Base-by-base conservation (phyloP, 2,888 invertebrate genomes). In the Galerucella calmariensis region DNA sequence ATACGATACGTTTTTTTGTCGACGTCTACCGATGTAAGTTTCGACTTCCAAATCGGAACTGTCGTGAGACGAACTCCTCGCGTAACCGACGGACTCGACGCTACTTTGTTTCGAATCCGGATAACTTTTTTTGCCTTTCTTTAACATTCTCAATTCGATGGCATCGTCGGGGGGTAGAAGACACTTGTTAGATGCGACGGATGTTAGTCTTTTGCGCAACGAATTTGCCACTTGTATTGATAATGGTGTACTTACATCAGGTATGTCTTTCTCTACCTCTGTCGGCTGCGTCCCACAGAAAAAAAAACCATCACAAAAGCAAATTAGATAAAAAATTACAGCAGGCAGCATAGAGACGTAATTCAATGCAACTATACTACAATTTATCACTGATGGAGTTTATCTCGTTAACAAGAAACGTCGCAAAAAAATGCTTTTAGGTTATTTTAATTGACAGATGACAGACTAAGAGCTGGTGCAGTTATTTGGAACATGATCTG, bases 221-320 rank as follows among this genome's bases (percentile, higher is more conserved):
- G 79, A 76, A 65, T 80, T 77, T 62, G 82, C 77, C 73, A 82
- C 79, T 78, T 83, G 83, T 78, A 83, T 80, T 76, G 83, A 82
- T 73, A 83, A 77, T 78, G 83, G 79, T 78, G 83, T 88, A 88
- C 88, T 88, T 88, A 88, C 88, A 86, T 88, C 87, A 77, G 82
- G 80, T 48, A 81, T 76, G 68, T 83, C 82, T 82, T 85, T 86
- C 81, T 86, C 84, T 79, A 85, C 85, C 77, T 84, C 85, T 78
- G 84, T 85, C 70, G 85, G 87, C 87, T 87, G 88, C 88, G 83
- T 85, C 86, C 85, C 69, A 73, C 44, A 65, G 73, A 72, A 56
- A 53, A 53, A 46, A 56, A 72, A 72, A 68, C 79, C 78, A 82
- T 82, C 80, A 80, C 79, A 81, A 81, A 80, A 81, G 78, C 76